phyloP scores from a whole-genome alignment of 2,113 vertebrate genomes.

The Pagrus major region DNA sequence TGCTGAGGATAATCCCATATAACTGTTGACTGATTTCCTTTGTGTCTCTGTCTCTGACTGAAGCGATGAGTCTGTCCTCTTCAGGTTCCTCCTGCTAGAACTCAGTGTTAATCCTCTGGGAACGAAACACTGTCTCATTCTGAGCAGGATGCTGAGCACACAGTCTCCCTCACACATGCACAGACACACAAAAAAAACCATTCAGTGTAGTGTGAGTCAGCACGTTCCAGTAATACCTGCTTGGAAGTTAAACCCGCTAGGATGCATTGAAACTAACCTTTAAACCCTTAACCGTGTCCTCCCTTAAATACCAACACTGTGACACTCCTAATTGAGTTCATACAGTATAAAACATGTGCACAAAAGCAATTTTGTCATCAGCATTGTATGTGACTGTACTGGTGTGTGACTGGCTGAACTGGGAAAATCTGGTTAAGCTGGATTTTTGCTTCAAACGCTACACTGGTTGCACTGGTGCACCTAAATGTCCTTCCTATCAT shows the following conservation, averaged over 20 bases:
- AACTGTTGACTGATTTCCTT: background rate
- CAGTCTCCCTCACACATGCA: background rate
- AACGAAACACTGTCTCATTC: constrained; percentile 1
- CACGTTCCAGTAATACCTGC: constrained; percentile 41
- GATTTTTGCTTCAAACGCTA: constrained; percentile 5
- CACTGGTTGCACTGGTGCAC: too few relatives aligned
- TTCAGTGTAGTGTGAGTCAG: constrained; percentile 47
- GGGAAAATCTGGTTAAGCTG: constrained; percentile 2
- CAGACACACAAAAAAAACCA: constrained; percentile 5
- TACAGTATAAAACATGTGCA: background rate
- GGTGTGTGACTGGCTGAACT: background rate
- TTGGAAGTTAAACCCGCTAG: constrained; percentile 22
- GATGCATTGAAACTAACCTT: too few relatives aligned
- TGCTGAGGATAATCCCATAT: background rate
- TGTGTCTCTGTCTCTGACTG: background rate
- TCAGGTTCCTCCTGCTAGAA: background rate
- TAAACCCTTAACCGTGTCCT: background rate
- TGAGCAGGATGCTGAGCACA: constrained; percentile 24
- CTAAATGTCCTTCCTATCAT: too few relatives aligned
- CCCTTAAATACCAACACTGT: constrained; percentile 28
- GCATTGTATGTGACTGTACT: background rate
- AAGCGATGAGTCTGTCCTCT: background rate
- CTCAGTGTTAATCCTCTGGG: background rate
- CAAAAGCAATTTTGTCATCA: constrained; percentile 11
- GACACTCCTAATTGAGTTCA: constrained; percentile 4